A percentile compares a stretch with the other conserved stretches of the same genome.
Evolutionary conservation across 2,888 invertebrate genomes (phyloP).

Genomic region (Rhagium mordax): DNA sequence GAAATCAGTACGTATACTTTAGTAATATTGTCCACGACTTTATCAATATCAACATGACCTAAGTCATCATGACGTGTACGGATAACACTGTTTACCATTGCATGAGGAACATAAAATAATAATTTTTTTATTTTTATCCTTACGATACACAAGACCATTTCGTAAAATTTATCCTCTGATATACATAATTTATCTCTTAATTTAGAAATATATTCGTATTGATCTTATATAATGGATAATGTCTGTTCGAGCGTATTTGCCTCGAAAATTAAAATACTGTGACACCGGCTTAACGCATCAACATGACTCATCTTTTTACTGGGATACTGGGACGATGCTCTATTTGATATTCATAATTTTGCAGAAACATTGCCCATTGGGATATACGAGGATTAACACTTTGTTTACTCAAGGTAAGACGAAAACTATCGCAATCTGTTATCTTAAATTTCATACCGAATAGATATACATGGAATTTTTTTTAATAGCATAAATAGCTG

Average conservation of each 20-base stretch:
- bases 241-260: conserved; percentile 35
- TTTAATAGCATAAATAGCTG: conserved; percentile 32
- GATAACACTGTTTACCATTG: conserved; percentile 54
- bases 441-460: conserved; percentile 32
- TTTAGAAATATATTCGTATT: conserved; percentile 18
- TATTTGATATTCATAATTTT: conserved; percentile 33
- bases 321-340: conserved; percentile 31
- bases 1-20: conserved; percentile 60
- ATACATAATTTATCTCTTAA: conserved; percentile 21
- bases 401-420: conserved; percentile 33
- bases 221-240: conserved; percentile 25
- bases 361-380: conserved; percentile 36
- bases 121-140: conserved; percentile 11
- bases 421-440: conserved; percentile 36
- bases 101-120: conserved; percentile 46
- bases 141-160: conserved; percentile 32
- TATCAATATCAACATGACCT: conserved; percentile 58
- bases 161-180: conserved; percentile 23
- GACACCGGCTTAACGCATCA: conserved; percentile 33
- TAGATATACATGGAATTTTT: conserved; percentile 35
- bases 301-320: conserved; percentile 29
- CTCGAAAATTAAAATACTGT: conserved; percentile 18
- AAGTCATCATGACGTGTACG: conserved; percentile 54
- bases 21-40: conserved; percentile 52
- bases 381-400: conserved; percentile 31